Evolutionary conservation across 1,140 invertebrate genomes (phyloP), one percentile per base, ranked within the genome.

Genomic region (Drosophila repleta): DNA sequence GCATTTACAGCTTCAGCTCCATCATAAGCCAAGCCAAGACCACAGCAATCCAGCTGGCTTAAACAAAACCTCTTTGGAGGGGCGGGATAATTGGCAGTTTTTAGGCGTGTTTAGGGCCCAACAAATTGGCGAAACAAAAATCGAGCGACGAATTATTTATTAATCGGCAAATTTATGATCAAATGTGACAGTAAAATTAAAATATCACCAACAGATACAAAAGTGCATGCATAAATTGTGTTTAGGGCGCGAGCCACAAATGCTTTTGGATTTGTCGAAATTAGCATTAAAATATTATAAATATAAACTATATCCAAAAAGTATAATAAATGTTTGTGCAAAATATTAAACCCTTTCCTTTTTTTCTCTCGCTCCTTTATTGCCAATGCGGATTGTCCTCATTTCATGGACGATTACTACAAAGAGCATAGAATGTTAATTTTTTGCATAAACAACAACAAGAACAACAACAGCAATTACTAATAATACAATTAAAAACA

Each of bases 281-380:
- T 87, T 87, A 83, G 83, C 84, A 87, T 87, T 87, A 83, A 87
- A 88, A 79, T 87, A 87, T 87, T 88, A 87, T 89, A 88, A 88
- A 83, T 57, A 57, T 57, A 45, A 45, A 57, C 8, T 57, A 17
- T 56, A 83, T 88, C 78, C 76, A 87, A 35, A 35, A 35, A 88
- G 76, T 85, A 76, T 83, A 79, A 88, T 83, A 83, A 83, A 83
- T 87, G 79, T 87, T 87, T 87, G 73, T 72, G 46, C 83, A 88
- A 87, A 83, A 83, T 83, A 87, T 87, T 79, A 79, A 68, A 71
- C 51, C 74, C 37, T 51, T 39, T 41, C 6, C 4, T 29, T 20
- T 32, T 15, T 29, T 17, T 51, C 32, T 35, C 32, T 6, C 1
- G 2, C 2, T 13, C 32, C 21, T 51, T 15, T 15, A 39, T 77